Conservation (phyloP, 1,140 invertebrate species). For the Penaeus chinensis region DNA sequence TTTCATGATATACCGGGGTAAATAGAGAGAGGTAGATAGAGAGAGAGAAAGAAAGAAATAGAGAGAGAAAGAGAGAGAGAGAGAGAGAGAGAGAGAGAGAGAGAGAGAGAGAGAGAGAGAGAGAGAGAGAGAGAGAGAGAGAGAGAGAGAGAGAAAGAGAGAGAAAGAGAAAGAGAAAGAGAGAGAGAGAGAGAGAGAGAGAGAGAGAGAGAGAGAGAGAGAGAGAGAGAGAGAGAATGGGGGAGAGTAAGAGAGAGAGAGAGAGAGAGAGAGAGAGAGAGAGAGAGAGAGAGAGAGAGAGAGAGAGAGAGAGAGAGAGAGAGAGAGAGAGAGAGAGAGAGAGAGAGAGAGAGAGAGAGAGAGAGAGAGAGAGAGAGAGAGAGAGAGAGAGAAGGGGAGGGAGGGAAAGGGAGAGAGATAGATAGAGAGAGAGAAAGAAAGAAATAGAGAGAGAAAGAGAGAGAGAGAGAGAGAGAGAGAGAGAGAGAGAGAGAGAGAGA, state of each 20-base stretch:
- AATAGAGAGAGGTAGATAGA: neutral
- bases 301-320: neutral
- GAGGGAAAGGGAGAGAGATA: neutral
- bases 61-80: neutral
- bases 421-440: neutral
- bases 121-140: no score
- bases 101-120: no score
- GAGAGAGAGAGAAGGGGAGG: neutral
- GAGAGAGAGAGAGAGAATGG: neutral
- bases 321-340: neutral
- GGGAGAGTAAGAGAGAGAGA: neutral
- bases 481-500: neutral
- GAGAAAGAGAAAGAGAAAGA: no score
- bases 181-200: neutral
- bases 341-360: neutral
- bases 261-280: no score
- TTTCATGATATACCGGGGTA: neutral
- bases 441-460: neutral
- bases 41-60: neutral
- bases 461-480: neutral
- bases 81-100: no score
- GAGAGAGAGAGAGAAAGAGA: no score
- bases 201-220: neutral
- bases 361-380: neutral
- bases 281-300: neutral